These are phyloP conservation scores for Neosalanx taihuensis DNA, from an alignment of 2,797 vertebrate genomes.

Conservation along the genomic window DNA sequence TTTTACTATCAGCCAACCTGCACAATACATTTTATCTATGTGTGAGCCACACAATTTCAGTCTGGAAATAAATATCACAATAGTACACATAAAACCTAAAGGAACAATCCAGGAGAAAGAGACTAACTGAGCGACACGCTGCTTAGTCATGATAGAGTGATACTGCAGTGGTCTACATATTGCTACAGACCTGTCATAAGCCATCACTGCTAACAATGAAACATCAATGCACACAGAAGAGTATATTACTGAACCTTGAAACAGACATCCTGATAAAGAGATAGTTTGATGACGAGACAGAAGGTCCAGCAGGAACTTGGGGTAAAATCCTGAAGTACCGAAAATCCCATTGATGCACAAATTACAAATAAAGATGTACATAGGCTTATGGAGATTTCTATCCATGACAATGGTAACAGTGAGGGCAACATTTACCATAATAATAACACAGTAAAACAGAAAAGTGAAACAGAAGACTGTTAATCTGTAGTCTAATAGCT, in stretches of 20 bases:
- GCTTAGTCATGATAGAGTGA: conserved; percentile 46
- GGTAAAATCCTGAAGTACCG: neutral
- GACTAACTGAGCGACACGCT: conserved; percentile 7
- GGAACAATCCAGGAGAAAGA: conserved; percentile 30
- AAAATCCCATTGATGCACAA: conserved; percentile 6
- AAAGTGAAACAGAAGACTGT: neutral
- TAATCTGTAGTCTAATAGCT: neutral
- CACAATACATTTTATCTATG: conserved; percentile 35
- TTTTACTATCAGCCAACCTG: conserved; percentile 43
- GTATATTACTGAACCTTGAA: conserved; percentile 30
- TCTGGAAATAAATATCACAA: conserved; percentile 27
- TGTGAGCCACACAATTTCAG: conserved; percentile 33
- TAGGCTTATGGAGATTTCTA: neutral
- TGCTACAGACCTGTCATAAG: conserved; percentile 53
- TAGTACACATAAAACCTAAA: neutral
- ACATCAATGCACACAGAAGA: conserved; percentile 35
- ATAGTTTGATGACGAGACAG: neutral
- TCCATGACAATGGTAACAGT: neutral
- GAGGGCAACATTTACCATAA: conserved; percentile 1
- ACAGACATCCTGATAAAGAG: conserved; percentile 4
- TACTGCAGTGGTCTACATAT: conserved; percentile 49
- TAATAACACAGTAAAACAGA: conserved; percentile 1
- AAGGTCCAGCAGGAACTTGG: neutral
- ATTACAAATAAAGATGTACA: conserved; percentile 6
- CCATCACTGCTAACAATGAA: conserved; percentile 44